phyloP scores from a whole-genome alignment of 2,888 invertebrate species.

The Hypselothyrea guttata region DNA sequence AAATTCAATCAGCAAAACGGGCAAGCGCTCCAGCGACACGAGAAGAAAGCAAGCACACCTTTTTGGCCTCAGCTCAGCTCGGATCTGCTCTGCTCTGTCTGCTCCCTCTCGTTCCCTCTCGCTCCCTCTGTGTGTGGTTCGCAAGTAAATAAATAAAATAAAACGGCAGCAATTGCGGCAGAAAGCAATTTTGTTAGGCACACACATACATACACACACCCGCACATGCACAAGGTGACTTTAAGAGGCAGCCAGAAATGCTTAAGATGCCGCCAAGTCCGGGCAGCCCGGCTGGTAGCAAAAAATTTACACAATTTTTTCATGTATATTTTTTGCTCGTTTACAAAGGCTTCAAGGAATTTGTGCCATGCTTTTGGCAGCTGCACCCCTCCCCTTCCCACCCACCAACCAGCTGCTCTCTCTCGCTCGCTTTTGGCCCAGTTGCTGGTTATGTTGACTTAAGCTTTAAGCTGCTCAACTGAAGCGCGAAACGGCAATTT shows the following conservation, averaged over 20 bases:
- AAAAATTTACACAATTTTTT: constrained; percentile 55
- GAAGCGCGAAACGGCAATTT: constrained; percentile 75
- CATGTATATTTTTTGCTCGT: neutral
- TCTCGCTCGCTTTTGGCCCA: constrained; percentile 11
- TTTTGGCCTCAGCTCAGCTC: neutral
- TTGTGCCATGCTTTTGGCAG: constrained; percentile 6
- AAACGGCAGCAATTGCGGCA: constrained; percentile 66
- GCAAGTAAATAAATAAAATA: constrained; percentile 73
- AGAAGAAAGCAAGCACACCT: constrained; percentile 39
- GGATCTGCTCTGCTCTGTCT: too few relatives aligned
- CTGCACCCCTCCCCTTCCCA: too few relatives aligned
- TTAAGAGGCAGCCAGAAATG: constrained; percentile 63
- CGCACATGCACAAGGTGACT: constrained; percentile 31
- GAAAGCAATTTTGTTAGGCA: constrained; percentile 51
- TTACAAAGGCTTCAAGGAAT: constrained; percentile 63
- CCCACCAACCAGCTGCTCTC: too few relatives aligned
- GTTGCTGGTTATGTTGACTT: constrained; percentile 62
- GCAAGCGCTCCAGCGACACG: constrained; percentile 24
- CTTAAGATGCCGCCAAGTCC: constrained; percentile 60
- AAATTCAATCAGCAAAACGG: constrained; percentile 71
- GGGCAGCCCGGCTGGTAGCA: constrained; percentile 4
- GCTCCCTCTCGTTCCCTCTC: too few relatives aligned
- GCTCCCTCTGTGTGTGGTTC: constrained; percentile 18
- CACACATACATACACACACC: constrained; percentile 15
- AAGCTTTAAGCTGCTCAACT: constrained; percentile 76